These are phyloP conservation scores for Cantharis rufa DNA, from an alignment of 2,888 invertebrate genomes.

Conservation along the genomic window DNA sequence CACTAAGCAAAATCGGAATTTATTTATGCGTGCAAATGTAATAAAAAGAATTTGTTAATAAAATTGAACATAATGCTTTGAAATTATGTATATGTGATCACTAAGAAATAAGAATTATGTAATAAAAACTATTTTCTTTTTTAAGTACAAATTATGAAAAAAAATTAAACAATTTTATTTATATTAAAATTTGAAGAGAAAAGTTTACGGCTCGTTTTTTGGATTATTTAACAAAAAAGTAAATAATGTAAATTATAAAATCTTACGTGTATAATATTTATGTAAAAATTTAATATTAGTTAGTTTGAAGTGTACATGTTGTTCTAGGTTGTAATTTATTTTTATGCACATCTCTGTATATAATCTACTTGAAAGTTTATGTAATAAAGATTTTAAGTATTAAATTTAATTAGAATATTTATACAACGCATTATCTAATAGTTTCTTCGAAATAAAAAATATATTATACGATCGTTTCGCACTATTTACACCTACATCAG, in stretches of 20 bases:
- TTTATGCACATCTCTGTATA: not conserved
- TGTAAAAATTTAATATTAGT: not conserved
- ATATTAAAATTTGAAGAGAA: not conserved
- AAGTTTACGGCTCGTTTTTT: not conserved
- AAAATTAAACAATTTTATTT: not conserved
- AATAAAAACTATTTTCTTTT: not conserved
- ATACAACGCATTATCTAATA: not conserved
- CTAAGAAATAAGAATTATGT: not conserved
- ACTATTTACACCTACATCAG: not conserved
- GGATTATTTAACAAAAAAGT: not conserved
- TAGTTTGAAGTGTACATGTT: not conserved
- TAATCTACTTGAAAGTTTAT: not conserved
- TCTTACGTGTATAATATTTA: not conserved
- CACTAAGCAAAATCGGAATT: not conserved
- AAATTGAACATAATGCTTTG: not conserved
- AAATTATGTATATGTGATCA: not conserved
- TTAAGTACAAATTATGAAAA: not conserved
- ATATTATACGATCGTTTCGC: not conserved
- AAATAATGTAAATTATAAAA: not conserved
- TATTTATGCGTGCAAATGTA: not conserved
- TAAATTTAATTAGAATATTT: not conserved
- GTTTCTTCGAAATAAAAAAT: not conserved
- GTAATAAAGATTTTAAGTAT: not conserved
- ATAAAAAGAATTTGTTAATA: not conserved
- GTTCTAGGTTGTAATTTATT: not conserved